Evolutionary conservation across 2,888 invertebrate genomes (phyloP), one percentile per base, ranked within the genome.

Genomic region (Sphaeridia pumilis): DNA sequence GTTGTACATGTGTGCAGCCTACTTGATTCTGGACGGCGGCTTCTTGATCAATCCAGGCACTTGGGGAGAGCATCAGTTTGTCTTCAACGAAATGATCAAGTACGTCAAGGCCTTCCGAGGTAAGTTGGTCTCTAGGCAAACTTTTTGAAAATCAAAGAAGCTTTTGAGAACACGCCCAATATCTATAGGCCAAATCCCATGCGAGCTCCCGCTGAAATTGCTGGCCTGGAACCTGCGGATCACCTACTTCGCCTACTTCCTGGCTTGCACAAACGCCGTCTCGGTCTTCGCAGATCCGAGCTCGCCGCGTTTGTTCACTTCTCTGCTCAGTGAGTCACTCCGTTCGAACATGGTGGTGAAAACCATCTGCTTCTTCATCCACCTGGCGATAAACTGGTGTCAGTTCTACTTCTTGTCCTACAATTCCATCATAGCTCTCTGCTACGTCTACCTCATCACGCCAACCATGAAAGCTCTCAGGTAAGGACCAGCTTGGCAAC

Each of bases 391-490:
- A 4, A 35, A 47, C n/a, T 26, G n/a, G 5, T 34, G 21, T 25
- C 31, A 34, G 47, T 47, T 34, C 25, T 47, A 35, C 36, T 34
- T 27, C 35, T 22, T 47, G 21, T 22, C 7, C 7, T 36, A 25
- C 25, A 47, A 17, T 25, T 24, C 22, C 22, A n/a, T 26, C n/a
- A 22, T 35, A 2, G 28, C 21, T 2, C 26, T 35, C 24, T 27
- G 27, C 34, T 47, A 36, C 47, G 34, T 47, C 7, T 36, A 21
- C n/a, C 28, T 24, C 4, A 22, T 47, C 10, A 7, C 36, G 4
- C 36, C 47, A 3, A n/a, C 26, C 12, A 35, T 47, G 2, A 20
- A 31, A 3, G 14, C 3, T 4, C 28, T 46, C 2, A 2, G 46
- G 46, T 46, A 22, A n/a, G n/a, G n/a, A n/a, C n/a, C n/a, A n/a